Evolutionary conservation across 1,140 invertebrate species (phyloP).

Genomic region (Scylla paramamosain): DNA sequence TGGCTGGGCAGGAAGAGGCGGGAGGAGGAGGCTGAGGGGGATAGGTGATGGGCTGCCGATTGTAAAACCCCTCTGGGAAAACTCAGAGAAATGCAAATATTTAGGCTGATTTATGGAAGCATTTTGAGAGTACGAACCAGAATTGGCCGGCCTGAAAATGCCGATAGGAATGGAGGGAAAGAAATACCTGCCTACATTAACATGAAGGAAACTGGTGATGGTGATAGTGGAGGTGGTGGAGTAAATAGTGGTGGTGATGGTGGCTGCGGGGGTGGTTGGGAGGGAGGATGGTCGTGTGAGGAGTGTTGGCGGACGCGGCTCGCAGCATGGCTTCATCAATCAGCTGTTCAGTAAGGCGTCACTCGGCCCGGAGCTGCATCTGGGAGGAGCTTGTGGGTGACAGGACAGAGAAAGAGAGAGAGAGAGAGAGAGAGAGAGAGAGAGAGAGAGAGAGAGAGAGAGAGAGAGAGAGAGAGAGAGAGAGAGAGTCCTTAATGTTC

Average conservation of each 20-base stretch:
- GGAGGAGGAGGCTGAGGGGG: neutral
- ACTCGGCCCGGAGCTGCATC: neutral
- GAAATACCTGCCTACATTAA: neutral
- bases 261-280: neutral
- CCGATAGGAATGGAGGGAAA: neutral
- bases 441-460: too few relatives aligned
- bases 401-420: neutral
- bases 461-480: too few relatives aligned
- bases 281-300: neutral
- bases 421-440: neutral
- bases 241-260: neutral
- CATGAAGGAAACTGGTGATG: neutral
- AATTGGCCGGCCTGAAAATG: neutral
- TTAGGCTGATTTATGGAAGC: neutral
- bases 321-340: neutral
- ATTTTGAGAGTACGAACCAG: neutral
- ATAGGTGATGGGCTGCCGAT: neutral
- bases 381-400: neutral
- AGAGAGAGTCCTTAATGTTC: too few relatives aligned
- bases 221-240: neutral
- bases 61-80: neutral
- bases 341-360: neutral
- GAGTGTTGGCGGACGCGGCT: neutral
- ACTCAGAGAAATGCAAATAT: neutral
- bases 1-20: neutral